Evolutionary conservation across 2,113 vertebrate species (phyloP), one percentile per base, ranked within the genome.

Genomic region (Tringa solitaria): DNA sequence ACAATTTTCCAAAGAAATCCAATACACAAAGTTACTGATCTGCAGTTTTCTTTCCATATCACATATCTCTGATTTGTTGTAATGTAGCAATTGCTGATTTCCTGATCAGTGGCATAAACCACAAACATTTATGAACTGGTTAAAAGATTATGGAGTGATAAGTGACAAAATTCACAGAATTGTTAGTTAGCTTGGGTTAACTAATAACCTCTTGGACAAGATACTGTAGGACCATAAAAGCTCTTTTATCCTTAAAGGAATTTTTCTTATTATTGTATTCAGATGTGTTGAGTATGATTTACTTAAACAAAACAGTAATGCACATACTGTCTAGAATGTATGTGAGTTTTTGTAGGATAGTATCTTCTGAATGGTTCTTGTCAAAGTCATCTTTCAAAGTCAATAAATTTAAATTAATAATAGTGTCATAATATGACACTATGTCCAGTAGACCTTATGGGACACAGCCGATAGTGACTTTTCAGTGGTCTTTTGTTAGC

Each of bases 101-200:
- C 24, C 33, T 63, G 12, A 12, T 67, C 7, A n/a, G 33, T 72
- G 54, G 15, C 28, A 48, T 46, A 63, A 88, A 37, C 11, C 6
- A 32, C 22, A 57, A 75, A 24, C 5, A 6, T 63, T 50, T 33
- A n/a, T 81, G 60, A 78, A 61, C 8, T 0, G 0, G 6, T 82
- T 76, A 60, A 83, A 84, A 77, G 50, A 28, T 46, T 48, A 35
- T 2, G 3, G 24, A 14, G 9, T 9, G 18, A 53, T 60, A 65
- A 69, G 4, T 2, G 67, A 33, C 43, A 61, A 15, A 41, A 33
- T 33, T 19, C 43, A 48, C 12, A 48, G 20, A 89, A 30, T 7
- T 90, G 2, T 64, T 61, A 45, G 13, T 69, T 86, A 50, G 9
- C 53, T 80, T 91, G 73, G 10, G 9, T 78, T 69, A 74, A 43